Evolutionary conservation across 2,888 invertebrate genomes (phyloP), one percentile per base, ranked within the genome.

Genomic region (Frankliniella fusca): DNA sequence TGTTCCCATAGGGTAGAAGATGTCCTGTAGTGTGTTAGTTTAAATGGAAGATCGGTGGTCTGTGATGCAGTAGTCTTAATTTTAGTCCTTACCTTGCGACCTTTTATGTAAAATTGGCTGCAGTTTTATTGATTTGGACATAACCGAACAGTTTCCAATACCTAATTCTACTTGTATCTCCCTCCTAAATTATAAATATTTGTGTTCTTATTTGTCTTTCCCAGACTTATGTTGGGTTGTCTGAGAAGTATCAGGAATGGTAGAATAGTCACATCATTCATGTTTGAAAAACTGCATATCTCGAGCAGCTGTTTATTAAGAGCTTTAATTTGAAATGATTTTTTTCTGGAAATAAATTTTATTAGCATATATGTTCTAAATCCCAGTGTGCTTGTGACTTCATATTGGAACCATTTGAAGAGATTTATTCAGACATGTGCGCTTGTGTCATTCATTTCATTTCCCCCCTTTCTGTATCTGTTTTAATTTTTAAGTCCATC

Each of bases 81-180:
- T 76, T 76, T 76, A 76, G 70, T 76, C 27, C 70, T 76, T 76
- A 76, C 70, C 70, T 27, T 76, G 70, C 27, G 27, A 76, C 70
- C 70, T 27, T 76, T 27, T 23, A 27, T 8, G 23, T 76, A 76
- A 3, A 76, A 23, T 76, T 27, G 70, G 70, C 70, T 27, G 12
- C 27, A n/a, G 61, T 61, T 38, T 38, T 38, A 38, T 38, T 38
- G 5, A 38, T 38, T 38, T 38, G 38, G 38, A 38, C 38, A 38
- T 38, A 38, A 38, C 38, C 38, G 5, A 38, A 5, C 38, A 38
- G 38, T 3, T 38, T 38, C 5, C 5, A 2, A 38, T 38, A 38
- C 38, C 38, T 3, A 38, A 38, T 38, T 38, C 38, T 38, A 38
- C 3, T 5, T 38, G 38, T 38, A 38, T 5, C 38, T 38, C 38